These are phyloP conservation scores for Silurus aristotelis DNA, from an alignment of 2,797 vertebrate genomes.

Conservation along the genomic window DNA sequence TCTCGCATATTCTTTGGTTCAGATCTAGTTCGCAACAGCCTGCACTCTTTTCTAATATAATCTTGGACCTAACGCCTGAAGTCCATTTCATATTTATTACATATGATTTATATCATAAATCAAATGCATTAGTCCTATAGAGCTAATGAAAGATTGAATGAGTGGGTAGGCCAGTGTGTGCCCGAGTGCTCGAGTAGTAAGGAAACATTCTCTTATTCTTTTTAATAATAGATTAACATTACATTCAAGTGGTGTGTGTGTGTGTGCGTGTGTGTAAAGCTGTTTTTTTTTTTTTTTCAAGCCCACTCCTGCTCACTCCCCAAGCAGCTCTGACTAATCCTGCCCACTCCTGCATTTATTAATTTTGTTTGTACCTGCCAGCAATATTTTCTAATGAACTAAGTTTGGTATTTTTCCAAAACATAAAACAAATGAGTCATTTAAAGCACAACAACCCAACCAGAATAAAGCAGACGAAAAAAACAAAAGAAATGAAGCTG, in stretches of 20 bases:
- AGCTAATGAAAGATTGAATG: slow-evolving; percentile 37
- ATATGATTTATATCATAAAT: neutral
- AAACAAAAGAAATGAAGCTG: neutral
- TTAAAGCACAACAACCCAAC: neutral
- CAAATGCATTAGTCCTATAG: neutral
- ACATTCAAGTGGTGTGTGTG: neutral
- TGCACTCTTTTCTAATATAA: slow-evolving; percentile 1
- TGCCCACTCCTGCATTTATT: neutral
- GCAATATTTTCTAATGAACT: slow-evolving; percentile 19
- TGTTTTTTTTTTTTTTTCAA: neutral
- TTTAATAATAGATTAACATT: slow-evolving; percentile 47
- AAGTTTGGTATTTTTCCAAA: neutral
- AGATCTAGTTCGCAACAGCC: slow-evolving; percentile 16
- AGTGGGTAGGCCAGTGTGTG: slow-evolving; percentile 2
- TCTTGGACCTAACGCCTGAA: neutral
- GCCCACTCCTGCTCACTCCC: neutral
- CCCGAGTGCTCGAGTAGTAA: neutral
- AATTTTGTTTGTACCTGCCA: neutral
- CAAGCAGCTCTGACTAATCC: slow-evolving; percentile 10
- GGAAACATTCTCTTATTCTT: slow-evolving; percentile 47
- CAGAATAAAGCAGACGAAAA: neutral
- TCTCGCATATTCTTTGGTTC: neutral
- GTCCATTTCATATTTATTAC: neutral
- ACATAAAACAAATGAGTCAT: slow-evolving; percentile 4
- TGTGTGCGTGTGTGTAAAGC: neutral